Evolutionary conservation across 2,797 vertebrate species (phyloP).

Genomic region (Esox lucius): DNA sequence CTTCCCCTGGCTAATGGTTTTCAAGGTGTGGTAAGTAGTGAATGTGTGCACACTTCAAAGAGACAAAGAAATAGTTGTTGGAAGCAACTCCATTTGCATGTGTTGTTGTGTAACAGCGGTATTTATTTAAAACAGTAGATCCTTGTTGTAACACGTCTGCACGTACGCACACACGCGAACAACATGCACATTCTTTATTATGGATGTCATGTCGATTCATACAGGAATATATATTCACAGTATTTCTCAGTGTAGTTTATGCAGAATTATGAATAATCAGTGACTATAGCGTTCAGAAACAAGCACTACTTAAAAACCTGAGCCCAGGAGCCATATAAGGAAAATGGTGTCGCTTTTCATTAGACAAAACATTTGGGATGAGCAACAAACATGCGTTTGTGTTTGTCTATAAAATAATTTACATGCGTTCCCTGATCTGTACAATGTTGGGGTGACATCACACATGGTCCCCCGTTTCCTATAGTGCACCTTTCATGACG

Average conservation of each 20-base stretch:
- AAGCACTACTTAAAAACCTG: background rate
- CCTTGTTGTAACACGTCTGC: background rate
- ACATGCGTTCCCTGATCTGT: slow-evolving; percentile 28
- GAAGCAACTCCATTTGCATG: background rate
- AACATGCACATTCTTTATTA: background rate
- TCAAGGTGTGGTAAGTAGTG: background rate
- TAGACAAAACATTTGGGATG: slow-evolving; percentile 2
- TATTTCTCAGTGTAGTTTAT: background rate
- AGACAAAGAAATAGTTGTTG: background rate
- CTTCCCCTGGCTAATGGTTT: background rate
- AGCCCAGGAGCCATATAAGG: background rate
- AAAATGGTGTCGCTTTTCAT: slow-evolving; percentile 1
- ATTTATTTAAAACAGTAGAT: background rate
- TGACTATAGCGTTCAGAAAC: background rate
- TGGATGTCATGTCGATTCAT: background rate
- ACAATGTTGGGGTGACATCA: background rate
- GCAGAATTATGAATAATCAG: background rate
- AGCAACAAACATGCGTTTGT: slow-evolving; percentile 27
- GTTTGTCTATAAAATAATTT: slow-evolving; percentile 30
- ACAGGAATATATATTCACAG: background rate
- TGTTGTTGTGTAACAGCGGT: background rate
- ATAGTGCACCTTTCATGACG: background rate
- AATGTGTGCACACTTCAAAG: background rate
- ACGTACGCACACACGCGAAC: background rate
- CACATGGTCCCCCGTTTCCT: background rate